phyloP scores from a whole-genome alignment of 2,888 invertebrate genomes.

The Hydrotaea cyrtoneurina region DNA sequence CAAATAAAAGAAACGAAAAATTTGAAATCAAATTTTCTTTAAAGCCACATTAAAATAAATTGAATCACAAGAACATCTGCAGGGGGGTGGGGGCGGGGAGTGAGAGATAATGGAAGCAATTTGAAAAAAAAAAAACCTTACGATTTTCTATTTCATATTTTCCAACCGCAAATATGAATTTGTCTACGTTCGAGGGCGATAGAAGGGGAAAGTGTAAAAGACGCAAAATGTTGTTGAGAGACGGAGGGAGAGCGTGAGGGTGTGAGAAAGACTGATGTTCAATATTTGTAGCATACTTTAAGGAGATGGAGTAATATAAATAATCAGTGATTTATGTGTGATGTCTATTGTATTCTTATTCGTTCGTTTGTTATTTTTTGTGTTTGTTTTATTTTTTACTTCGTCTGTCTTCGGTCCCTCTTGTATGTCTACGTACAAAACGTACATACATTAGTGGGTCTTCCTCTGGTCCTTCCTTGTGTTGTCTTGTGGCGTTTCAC shows the following conservation, averaged over 20 bases:
- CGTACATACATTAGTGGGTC: not conserved
- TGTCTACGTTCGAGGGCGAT: not conserved
- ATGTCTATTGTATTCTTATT: slow-evolving; percentile 33
- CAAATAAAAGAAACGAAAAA: not conserved
- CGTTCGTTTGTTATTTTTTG: not conserved
- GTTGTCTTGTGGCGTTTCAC: not conserved
- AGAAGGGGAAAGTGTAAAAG: not conserved
- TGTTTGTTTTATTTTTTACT: not conserved
- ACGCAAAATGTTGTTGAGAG: too few species aligned
- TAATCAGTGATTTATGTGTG: slow-evolving; percentile 59
- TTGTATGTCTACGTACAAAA: too few species aligned
- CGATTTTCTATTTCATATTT: slow-evolving; percentile 1
- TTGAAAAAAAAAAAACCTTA: not conserved
- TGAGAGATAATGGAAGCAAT: too few species aligned
- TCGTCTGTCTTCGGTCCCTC: not conserved
- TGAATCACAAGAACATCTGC: not conserved
- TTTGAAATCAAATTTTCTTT: not conserved
- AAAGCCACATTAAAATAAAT: slow-evolving; percentile 9
- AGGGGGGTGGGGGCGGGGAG: not conserved
- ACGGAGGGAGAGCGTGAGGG: not conserved
- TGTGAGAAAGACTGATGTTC: not conserved
- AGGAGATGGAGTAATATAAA: slow-evolving; percentile 40
- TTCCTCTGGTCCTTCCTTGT: not conserved
- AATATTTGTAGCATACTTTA: slow-evolving; percentile 24
- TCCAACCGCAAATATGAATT: not conserved